Evolutionary conservation across 2,113 vertebrate species (phyloP), one percentile per base, ranked within the genome.

Genomic region (Rhea pennata): DNA sequence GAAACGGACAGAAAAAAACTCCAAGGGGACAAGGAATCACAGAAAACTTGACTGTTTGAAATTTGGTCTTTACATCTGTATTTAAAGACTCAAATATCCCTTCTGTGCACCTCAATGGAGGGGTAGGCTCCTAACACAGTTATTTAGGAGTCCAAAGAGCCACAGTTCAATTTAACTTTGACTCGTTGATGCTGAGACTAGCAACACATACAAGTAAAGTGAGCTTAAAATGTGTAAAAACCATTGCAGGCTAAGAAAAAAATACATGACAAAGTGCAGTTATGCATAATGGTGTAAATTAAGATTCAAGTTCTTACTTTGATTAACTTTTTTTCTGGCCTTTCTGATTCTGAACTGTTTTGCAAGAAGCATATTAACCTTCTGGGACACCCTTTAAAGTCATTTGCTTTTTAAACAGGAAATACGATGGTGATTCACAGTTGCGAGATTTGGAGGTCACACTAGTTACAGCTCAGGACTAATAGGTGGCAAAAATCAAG

Each of bases 401-500:
- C 36, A 48, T 9, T 6, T 39, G 39, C 7, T 75, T 64, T 65
- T 14, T 53, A 54, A 79, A 26, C 3, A 33, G 0, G 20, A 33
- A 11, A 79, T 70, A 4, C 0, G 1, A 61, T 22, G 16, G 48
- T 1, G 2, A 79, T 53, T 64, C 31, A 11, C 1, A 15, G 9
- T 7, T 5, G 17, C 0, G 9, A 53, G 44, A 46, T 46, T 51
- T 59, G 56, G 74, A 64, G n/a, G 51, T 6, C 29, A 54, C 23
- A 64, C 21, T 23, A 2, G 0, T 3, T 33, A 51, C 21, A 46
- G 58, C 29, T 75, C 42, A 44, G 56, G 80, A 51, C 29, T n/a
- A 58, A 53, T 2, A 46, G 26, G 64, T 26, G 59, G 31, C 20
- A 58, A 73, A 71, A 31, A 48, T 19, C 23, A 58, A 24, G 46